Percentiles rank a stretch among this genome's conserved stretches.
Conservation (phyloP, 2,113 vertebrate genomes). For the Cacatua alba region DNA sequence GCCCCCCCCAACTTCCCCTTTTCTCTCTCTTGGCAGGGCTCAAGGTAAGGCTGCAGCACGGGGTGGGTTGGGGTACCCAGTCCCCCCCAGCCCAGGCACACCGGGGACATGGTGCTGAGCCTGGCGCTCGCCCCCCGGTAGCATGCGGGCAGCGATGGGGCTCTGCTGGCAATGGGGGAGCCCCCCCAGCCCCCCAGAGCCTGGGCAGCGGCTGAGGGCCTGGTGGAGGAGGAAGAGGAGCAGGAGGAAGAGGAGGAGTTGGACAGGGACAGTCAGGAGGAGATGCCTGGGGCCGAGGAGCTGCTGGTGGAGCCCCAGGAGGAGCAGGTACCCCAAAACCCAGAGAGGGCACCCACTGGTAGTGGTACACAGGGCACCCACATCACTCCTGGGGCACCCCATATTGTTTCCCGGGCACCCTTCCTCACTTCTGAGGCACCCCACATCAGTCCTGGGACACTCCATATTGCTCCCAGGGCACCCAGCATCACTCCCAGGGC, state of each 20-base stretch:
- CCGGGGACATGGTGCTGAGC: not conserved
- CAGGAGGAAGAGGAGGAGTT: conserved; percentile 62
- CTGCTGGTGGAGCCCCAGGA: conserved; percentile 65
- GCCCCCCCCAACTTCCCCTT: not conserved
- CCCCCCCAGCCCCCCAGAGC: conserved; percentile 68
- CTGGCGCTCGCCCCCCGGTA: conserved; percentile 59
- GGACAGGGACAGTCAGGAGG: conserved; percentile 72
- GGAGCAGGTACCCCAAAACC: conserved; percentile 86
- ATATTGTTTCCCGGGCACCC: too few relatives aligned
- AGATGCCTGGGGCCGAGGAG: conserved; percentile 63
- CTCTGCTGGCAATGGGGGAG: conserved; percentile 78
- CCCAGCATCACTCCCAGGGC: fast-evolving
- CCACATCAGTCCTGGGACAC: not conserved
- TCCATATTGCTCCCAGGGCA: fast-evolving
- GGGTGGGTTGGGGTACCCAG: not conserved
- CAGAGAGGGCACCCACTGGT: not conserved
- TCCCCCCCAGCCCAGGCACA: not conserved
- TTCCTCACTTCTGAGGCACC: not conserved
- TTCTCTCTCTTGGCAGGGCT: conserved; percentile 48
- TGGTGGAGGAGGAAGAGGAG: conserved; percentile 58
- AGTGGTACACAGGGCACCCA: not conserved
- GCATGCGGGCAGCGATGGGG: conserved; percentile 86
- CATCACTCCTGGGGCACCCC: too few relatives aligned
- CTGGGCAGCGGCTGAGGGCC: conserved; percentile 52
- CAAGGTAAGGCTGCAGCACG: conserved; percentile 58